Base-by-base conservation (phyloP, 2,888 invertebrate genomes). In the Troglohyphantes excavatus region DNA sequence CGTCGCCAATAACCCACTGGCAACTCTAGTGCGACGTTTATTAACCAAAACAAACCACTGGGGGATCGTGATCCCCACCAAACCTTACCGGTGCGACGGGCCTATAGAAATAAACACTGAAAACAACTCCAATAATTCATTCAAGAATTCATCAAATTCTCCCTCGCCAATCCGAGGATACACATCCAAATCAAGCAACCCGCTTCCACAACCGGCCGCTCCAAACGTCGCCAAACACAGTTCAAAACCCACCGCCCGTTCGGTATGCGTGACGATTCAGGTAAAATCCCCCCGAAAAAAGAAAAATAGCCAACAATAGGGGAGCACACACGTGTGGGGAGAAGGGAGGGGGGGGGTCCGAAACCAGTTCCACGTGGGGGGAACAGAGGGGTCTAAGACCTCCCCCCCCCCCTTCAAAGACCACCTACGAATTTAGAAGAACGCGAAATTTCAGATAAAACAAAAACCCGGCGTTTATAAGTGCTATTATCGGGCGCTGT, bases 381-480 rank as follows among this genome's bases (percentile, higher is more conserved):
- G n/a, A n/a, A n/a, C n/a, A 26, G 68, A 46, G 72, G 72, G 72
- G 23, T 46, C 17, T 53, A 53, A 26, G n/a, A 21, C 11, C 11
- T 9, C 5, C 19, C 70, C 39, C 39, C 53, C 33, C 33, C 33
- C 70, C 70, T 21, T 2, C 19, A 1, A 53, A 53, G 76, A 78
- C 78, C 78, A 78, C 78, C 78, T 65, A 78, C 78, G 78, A 65
- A 65, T 78, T 26, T 78, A 78, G 63, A 78, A 63, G 61, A 33
- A 59, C 59, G 76, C 59, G 33, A 76, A 67, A 72, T 63, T 78
- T 72, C 17, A 27, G 78, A 65, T 33, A 3, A 65, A 65, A 17
- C 23, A 39, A 39, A 21, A 11, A 23, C 26, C 13, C 33, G 7
- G n/a, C 33, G 19, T 33, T 27, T 27, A 29, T 2, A 43, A 65